Percentiles rank a stretch among this genome's conserved stretches.
phyloP scores from a whole-genome alignment of 2,797 vertebrate genomes.

The Leptatherina wallacei region DNA sequence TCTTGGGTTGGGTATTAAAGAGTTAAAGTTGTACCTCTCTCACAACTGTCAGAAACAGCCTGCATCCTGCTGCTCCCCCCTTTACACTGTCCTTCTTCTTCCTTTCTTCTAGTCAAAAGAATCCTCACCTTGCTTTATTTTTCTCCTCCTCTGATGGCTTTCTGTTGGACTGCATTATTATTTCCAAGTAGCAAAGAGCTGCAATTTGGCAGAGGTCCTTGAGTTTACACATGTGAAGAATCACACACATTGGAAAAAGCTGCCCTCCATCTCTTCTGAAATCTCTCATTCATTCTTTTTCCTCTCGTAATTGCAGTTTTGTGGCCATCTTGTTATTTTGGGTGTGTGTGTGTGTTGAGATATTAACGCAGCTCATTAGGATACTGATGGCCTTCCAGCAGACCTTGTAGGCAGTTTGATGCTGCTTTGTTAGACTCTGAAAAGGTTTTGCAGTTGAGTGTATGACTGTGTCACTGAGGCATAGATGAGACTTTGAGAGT shows the following conservation, averaged over 20 bases:
- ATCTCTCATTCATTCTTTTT: conserved; percentile 32
- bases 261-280: conserved; percentile 16
- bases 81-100: neutral
- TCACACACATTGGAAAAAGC: conserved; percentile 27
- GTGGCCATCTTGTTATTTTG: neutral
- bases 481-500: neutral
- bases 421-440: conserved; percentile 57
- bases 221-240: conserved; percentile 1
- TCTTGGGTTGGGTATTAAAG: too few species aligned
- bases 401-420: conserved; percentile 34
- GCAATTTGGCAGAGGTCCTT: conserved; percentile 1
- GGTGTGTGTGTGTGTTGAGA: conserved; percentile 7
- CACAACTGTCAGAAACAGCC: conserved; percentile 24
- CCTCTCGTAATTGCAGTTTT: conserved; percentile 35
- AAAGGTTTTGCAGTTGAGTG: conserved; percentile 34
- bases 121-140: neutral
- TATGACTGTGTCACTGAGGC: conserved; percentile 9
- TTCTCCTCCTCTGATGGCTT: neutral
- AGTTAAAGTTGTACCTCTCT: conserved; percentile 50
- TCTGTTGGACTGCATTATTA: neutral
- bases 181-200: neutral
- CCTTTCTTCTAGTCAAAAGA: neutral
- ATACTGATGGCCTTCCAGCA: conserved; percentile 50
- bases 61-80: conserved; percentile 6
- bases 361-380: conserved; percentile 52